Percentiles rank a stretch among this genome's conserved stretches.
Evolutionary conservation across 2,888 invertebrate species (phyloP).

Genomic region (Dynastes tityus): DNA sequence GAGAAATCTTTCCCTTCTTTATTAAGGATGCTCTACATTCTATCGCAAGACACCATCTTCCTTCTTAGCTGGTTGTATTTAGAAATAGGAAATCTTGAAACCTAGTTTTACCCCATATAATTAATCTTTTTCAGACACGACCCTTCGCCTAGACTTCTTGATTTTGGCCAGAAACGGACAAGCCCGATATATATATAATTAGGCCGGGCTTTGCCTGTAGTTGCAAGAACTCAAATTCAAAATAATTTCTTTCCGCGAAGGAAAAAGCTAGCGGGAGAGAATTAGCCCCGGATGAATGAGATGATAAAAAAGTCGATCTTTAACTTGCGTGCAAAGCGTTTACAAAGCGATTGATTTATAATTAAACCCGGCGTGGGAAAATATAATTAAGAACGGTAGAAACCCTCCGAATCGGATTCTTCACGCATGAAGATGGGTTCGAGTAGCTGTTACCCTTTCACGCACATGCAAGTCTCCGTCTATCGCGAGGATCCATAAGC

Average conservation of each 20-base stretch:
- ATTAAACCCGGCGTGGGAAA: slow-evolving; percentile 39
- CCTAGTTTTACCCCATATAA: slow-evolving; percentile 50
- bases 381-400: slow-evolving; percentile 46
- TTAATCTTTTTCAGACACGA: slow-evolving; percentile 52
- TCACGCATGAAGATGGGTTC: slow-evolving; percentile 41
- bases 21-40: neutral
- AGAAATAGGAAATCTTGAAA: slow-evolving; percentile 51
- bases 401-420: slow-evolving; percentile 40
- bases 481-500: slow-evolving; percentile 18
- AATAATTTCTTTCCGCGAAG: slow-evolving; percentile 26
- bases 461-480: slow-evolving; percentile 9
- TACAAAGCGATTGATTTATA: slow-evolving; percentile 36
- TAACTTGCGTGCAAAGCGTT: neutral
- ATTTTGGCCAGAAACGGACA: slow-evolving; percentile 35
- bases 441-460: slow-evolving; percentile 18
- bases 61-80: slow-evolving; percentile 17
- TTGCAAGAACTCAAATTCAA: slow-evolving; percentile 47
- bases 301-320: neutral
- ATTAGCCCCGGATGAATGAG: no score
- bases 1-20: slow-evolving; percentile 4
- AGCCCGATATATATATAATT: slow-evolving; percentile 50
- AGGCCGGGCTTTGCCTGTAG: slow-evolving; percentile 41
- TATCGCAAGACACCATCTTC: slow-evolving; percentile 3
- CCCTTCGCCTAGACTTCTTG: slow-evolving; percentile 45
- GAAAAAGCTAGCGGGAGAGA: no score